Evolutionary conservation across 2,888 invertebrate species (phyloP), one percentile per base, ranked within the genome.

Genomic region (Cylloceria caligata): DNA sequence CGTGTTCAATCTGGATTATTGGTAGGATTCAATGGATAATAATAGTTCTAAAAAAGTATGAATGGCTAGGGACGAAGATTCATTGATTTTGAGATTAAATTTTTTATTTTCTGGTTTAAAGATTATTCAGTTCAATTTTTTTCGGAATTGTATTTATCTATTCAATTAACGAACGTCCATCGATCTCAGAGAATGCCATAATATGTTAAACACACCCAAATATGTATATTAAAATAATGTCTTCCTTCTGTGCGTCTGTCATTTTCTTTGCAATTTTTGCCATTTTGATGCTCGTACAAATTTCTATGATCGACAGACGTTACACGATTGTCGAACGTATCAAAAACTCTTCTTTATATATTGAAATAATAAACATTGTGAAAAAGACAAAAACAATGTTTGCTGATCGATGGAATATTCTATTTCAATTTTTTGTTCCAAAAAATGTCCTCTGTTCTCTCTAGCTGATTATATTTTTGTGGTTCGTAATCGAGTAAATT

Each of bases 1-100:
- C 87, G 89, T 91, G 88, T 86, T 89, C 73, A 81, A 80, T 79
- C 47, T 76, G 68, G 81, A 80, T 71, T 68, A 73, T 72, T 81
- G 77, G 80, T 77, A 72, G 72, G 80, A 82, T 52, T 34, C 80
- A 49, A 47, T 16, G 71, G 21, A 55, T 52, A 55, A 52, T 6
- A 16, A 16, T 57, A 24, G 49, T 74, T 80, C 36, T 72, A 55
- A 81, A 71, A 71, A 80, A 79, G 71, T 71, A 79, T 81, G 67
- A 78, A 84, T 85, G 81, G 83, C 78, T 69, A 82, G 83, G 85
- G 79, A 84, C 78, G 81, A 83, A 84, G 81, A 71, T 60, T 71
- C 49, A 62, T 78, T 36, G 60, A 71, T 36, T 65, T 65, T 64
- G 11, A 24, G n/a, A 9, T 49, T 57, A 67, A 67, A 64, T 75